Evolutionary conservation across 2,888 invertebrate species (phyloP), one percentile per base, ranked within the genome.

Genomic region (Ceriagrion tenellum): DNA sequence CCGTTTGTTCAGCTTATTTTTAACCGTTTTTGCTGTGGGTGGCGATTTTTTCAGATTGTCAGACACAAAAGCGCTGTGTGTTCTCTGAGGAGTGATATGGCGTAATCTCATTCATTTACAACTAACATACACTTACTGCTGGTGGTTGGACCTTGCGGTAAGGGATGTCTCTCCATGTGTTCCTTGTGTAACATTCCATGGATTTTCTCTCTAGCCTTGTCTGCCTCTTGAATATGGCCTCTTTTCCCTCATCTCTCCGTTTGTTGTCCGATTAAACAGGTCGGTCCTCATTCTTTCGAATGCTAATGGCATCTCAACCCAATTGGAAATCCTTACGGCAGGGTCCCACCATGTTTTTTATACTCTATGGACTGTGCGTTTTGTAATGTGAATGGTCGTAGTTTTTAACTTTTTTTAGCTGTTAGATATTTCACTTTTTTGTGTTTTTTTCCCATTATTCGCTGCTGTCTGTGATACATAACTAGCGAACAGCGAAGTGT

Each of bases 341-440:
- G 93, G 93, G 93, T 93, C 69, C 93, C 93, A 93, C 93, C 93
- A 93, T 93, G 63, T 93, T 93, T 93, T 93, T 47, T 69, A 93
- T 93, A 93, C 63, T 93, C 93, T 93, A 69, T 93, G 93, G 93
- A 93, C 93, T 93, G 93, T 93, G 93, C 93, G 93, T 93, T 93
- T 91, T 93, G 93, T 93, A 93, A 93, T 93, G 93, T 93, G 93
- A 93, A 93, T 93, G 93, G 93, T 93, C 93, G 93, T 93, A 93
- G 93, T 93, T 93, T 93, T 93, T 93, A 93, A 93, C 93, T 93
- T 93, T 93, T 93, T 93, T 93, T 93, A 93, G 93, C 93, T 93
- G 93, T 93, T 93, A 93, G 93, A 93, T 93, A 93, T 93, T 93
- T 93, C 93, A 93, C 93, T 93, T 93, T 93, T 93, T 89, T 89